Evolutionary conservation across 2,888 invertebrate genomes (phyloP).

Genomic region (Encarsia formosa): DNA sequence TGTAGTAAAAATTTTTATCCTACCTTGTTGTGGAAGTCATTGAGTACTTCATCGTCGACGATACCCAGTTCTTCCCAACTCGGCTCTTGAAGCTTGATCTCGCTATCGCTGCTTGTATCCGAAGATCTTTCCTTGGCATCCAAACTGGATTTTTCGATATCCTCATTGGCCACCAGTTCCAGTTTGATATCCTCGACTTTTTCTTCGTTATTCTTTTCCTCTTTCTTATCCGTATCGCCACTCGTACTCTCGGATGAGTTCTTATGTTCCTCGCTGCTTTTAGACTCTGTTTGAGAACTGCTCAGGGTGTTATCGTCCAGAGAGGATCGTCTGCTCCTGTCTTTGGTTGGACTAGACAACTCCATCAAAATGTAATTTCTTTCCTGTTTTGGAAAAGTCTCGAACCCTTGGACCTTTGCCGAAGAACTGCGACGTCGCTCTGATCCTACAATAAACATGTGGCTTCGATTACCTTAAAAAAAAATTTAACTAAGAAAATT

Average conservation of each 20-base stretch:
- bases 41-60: slow-evolving; percentile 59
- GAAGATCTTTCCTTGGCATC: slow-evolving; percentile 27
- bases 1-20: slow-evolving; percentile 29
- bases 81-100: slow-evolving; percentile 34
- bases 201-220: neutral
- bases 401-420: slow-evolving; percentile 29
- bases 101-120: slow-evolving; percentile 31
- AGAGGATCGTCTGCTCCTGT: slow-evolving; percentile 11
- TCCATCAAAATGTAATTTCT: slow-evolving; percentile 41
- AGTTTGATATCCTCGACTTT: slow-evolving; percentile 1
- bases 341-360: slow-evolving; percentile 34
- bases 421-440: slow-evolving; percentile 29
- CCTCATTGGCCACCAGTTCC: slow-evolving; percentile 7
- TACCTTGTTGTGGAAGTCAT: slow-evolving; percentile 69
- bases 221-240: neutral
- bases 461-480: no score
- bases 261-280: slow-evolving; percentile 13
- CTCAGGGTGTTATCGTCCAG: slow-evolving; percentile 16
- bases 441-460: no score
- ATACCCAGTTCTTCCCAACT: slow-evolving; percentile 63
- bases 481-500: neutral
- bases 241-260: slow-evolving; percentile 1
- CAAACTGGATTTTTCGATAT: slow-evolving; percentile 19
- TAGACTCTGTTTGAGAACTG: neutral
- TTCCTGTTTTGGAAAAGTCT: slow-evolving; percentile 38